Percentiles rank a stretch among this genome's conserved stretches.
phyloP scores from a whole-genome alignment of 2,888 invertebrate species.

The Yponomeuta evonymella region DNA sequence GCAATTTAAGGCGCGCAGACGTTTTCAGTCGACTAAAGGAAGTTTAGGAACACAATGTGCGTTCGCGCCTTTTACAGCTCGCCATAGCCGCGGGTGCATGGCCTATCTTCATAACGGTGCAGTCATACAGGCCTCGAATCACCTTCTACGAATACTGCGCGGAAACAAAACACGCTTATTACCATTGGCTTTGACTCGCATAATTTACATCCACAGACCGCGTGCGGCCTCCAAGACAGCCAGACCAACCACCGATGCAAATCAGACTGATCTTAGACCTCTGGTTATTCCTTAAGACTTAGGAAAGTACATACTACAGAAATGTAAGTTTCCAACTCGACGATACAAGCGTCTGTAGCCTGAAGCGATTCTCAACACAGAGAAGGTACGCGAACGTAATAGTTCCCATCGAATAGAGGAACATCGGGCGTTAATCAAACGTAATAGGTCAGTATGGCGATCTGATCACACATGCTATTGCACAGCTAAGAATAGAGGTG shows the following conservation, averaged over 20 bases:
- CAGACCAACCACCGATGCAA: neutral
- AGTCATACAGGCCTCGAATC: conserved; percentile 42
- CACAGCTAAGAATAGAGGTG: neutral
- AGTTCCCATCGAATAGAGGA: neutral
- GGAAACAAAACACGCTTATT: conserved; percentile 19
- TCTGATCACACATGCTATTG: neutral
- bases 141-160: conserved; percentile 33
- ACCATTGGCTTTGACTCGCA: conserved; percentile 1
- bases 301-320: neutral
- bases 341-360: neutral
- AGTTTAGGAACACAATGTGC: neutral
- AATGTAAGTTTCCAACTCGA: neutral
- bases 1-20: neutral
- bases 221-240: neutral
- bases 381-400: neutral
- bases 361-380: neutral
- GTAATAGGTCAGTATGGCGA: neutral
- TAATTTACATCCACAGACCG: conserved; percentile 6
- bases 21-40: neutral
- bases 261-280: neutral
- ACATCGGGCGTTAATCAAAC: neutral
- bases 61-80: conserved; percentile 6
- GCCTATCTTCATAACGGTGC: conserved; percentile 42
- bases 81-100: conserved; percentile 23
- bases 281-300: neutral